Evolutionary conservation across 2,797 vertebrate genomes (phyloP), one percentile per base, ranked within the genome.

Genomic region (Oryzias sinensis): DNA sequence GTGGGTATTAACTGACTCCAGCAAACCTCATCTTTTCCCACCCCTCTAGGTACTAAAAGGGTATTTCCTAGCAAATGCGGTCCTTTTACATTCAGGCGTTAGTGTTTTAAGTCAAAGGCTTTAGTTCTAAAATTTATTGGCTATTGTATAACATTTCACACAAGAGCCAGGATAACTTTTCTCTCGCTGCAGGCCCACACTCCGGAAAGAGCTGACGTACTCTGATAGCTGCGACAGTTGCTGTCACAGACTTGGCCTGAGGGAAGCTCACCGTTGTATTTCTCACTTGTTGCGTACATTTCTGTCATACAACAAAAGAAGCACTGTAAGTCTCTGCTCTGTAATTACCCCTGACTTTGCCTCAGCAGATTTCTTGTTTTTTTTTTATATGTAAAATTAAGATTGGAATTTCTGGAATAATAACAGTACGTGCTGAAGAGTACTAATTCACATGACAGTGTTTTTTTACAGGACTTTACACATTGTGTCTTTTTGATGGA

Each of bases 171-270:
- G 65, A 69, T 37, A 72, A 68, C 83, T 83, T 44, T 68, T 77
- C 80, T 83, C 84, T 80, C 51, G 84, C 82, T 61, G 65, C 27
- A 37, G 62, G 86, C 64, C 43, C 17, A 6, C 73, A 33, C 79
- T 81, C 67, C 61, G 77, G 79, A 83, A 78, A 56, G 74, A 70
- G 70, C 76, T 51, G 45, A 77, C 82, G 80, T 90, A 90, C 86
- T 85, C 78, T 84, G 87, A 90, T 87, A 89, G 76, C 81, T 77
- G 85, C 84, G 83, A 86, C 85, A 90, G 83, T 77, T 82, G 77
- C 75, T 82, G 89, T 89, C 83, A 84, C 37, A 81, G 77, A 52
- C 62, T 66, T 27, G 1, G 86, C 86, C 87, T 63, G 68, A 65
- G 87, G 90, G 83, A 64, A 70, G 65, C 79, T 89, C 84, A 89